A percentile compares a stretch with the other conserved stretches of the same genome.
Evolutionary conservation across 2,888 invertebrate species (phyloP).

Genomic region (Pachycephus smyrnensis): DNA sequence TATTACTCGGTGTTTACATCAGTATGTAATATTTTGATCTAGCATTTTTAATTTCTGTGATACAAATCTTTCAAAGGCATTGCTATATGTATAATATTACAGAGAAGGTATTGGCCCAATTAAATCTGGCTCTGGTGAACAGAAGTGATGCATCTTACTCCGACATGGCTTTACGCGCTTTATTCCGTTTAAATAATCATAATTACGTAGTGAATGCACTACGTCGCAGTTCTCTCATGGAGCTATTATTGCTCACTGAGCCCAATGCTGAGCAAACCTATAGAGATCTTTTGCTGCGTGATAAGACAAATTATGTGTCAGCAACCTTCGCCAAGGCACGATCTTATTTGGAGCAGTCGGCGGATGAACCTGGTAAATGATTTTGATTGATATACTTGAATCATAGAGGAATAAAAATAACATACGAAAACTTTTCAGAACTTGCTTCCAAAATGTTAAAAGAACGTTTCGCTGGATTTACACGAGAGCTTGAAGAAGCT

Average conservation of each 20-base stretch:
- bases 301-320: slow-evolving; percentile 57
- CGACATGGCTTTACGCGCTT: slow-evolving; percentile 85
- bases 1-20: slow-evolving; percentile 83
- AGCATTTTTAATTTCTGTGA: slow-evolving; percentile 14
- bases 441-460: slow-evolving; percentile 58
- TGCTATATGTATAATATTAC: slow-evolving; percentile 46
- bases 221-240: slow-evolving; percentile 85
- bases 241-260: slow-evolving; percentile 84
- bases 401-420: neutral
- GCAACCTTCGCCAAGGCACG: slow-evolving; percentile 60
- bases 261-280: slow-evolving; percentile 89
- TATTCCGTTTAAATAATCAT: slow-evolving; percentile 94
- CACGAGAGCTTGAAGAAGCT: slow-evolving; percentile 94
- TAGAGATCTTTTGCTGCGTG: slow-evolving; percentile 73
- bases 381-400: neutral
- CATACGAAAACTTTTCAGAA: slow-evolving; percentile 67
- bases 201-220: slow-evolving; percentile 94
- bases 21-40: slow-evolving; percentile 70
- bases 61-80: slow-evolving; percentile 14
- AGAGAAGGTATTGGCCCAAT: slow-evolving; percentile 91
- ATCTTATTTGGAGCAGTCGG: slow-evolving; percentile 53
- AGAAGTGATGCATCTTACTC: slow-evolving; percentile 90
- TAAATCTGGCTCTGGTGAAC: slow-evolving; percentile 89
- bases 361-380: slow-evolving; percentile 57
- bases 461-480: slow-evolving; percentile 76